Conservation (phyloP, 2,888 invertebrate species). For the Agrochola litura region DNA sequence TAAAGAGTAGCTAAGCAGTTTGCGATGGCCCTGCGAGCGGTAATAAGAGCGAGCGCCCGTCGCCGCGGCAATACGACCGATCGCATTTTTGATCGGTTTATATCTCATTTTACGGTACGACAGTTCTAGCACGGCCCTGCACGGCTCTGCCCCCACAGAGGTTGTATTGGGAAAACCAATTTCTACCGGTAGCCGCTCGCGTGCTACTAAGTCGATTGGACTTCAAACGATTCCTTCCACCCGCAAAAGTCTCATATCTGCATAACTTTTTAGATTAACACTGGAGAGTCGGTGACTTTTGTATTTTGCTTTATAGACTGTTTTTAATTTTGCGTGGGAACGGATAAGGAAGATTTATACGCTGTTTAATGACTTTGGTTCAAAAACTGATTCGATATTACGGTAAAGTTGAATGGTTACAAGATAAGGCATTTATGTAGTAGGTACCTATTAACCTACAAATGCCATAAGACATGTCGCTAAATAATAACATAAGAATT, state of each 20-base stretch:
- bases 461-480: too few species aligned
- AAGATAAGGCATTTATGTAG: not conserved
- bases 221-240: constrained; percentile 75
- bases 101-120: constrained; percentile 86
- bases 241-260: constrained; percentile 70
- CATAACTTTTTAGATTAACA: constrained; percentile 71
- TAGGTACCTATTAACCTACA: not conserved
- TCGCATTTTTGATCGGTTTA: constrained; percentile 86
- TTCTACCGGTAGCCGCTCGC: constrained; percentile 78
- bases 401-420: not conserved
- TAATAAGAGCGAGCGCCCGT: constrained; percentile 66
- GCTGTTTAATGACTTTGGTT: constrained; percentile 2
- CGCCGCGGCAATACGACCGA: constrained; percentile 73
- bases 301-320: constrained; percentile 18
- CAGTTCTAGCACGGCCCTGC: constrained; percentile 72
- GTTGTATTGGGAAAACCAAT: constrained; percentile 84
- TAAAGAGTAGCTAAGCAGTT: constrained; percentile 26
- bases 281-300: constrained; percentile 35
- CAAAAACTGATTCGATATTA: not conserved
- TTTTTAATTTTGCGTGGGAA: constrained; percentile 36
- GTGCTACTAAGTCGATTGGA: constrained; percentile 82
- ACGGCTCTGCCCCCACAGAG: constrained; percentile 63
- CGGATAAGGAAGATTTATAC: constrained; percentile 22
- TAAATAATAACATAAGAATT: not conserved
- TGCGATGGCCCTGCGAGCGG: constrained; percentile 62